phyloP scores from a whole-genome alignment of 1,140 invertebrate genomes.

The Pogonus chalceus region DNA sequence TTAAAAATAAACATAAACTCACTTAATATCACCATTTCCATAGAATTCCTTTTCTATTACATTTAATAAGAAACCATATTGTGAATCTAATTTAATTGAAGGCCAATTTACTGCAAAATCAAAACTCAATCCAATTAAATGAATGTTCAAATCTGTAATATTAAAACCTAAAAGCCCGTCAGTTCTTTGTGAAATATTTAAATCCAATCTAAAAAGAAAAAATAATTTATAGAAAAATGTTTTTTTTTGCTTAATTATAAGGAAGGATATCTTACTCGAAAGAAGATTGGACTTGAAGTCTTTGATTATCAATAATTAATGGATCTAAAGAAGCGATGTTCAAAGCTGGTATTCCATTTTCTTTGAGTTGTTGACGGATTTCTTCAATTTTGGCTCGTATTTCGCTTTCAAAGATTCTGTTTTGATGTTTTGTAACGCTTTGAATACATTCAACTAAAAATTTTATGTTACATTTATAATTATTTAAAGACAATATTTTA shows the following conservation, averaged over 20 bases:
- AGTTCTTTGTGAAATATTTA: not conserved
- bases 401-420: not conserved
- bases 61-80: not conserved
- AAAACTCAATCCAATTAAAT: not conserved
- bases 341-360: not conserved
- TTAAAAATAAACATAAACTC: not conserved
- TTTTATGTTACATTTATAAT: too few relatives aligned
- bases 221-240: too few relatives aligned
- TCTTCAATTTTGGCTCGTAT: not conserved
- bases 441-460: too few relatives aligned
- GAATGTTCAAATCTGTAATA: not conserved
- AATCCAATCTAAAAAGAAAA: slow-evolving; percentile 1
- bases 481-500: too few relatives aligned
- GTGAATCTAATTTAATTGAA: not conserved
- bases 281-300: not conserved
- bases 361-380: not conserved
- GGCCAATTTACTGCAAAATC: not conserved
- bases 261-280: too few relatives aligned
- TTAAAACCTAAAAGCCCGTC: not conserved
- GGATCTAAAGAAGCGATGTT: not conserved
- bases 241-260: too few relatives aligned
- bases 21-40: not conserved
- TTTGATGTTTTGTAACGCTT: too few relatives aligned
- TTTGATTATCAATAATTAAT: not conserved
- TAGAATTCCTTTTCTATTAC: not conserved